These are phyloP conservation scores for Meles meles DNA, from an alignment of 2,113 vertebrate species.

Conservation along the genomic window DNA sequence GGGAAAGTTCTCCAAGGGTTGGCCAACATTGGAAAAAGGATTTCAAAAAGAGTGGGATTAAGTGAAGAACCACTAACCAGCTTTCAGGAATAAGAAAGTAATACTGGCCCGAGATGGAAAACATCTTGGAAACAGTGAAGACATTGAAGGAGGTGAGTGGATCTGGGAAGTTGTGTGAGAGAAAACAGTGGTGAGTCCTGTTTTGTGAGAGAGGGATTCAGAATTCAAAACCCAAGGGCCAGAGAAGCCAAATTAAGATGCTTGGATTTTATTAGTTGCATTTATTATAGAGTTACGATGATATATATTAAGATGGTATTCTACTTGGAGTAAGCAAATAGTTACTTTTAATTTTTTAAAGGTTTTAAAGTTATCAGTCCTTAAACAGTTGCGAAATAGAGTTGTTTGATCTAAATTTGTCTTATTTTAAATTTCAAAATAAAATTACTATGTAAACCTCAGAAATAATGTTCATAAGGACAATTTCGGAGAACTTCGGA, in stretches of 20 bases:
- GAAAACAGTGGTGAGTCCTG: background rate
- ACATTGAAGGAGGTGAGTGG: background rate
- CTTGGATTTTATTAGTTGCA: background rate
- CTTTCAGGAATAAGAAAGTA: background rate
- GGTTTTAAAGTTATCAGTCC: background rate
- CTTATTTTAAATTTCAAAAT: slow-evolving; percentile 12
- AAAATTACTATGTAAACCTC: background rate
- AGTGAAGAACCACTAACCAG: background rate
- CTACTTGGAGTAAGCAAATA: background rate
- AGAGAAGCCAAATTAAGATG: background rate
- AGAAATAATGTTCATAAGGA: background rate
- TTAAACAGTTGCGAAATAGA: background rate
- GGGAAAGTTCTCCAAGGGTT: background rate
- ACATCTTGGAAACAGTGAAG: background rate
- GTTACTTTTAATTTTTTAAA: background rate
- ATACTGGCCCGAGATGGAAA: background rate
- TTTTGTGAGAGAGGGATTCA: background rate
- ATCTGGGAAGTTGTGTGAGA: background rate
- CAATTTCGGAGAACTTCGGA: background rate
- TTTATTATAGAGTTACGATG: background rate
- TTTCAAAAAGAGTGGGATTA: background rate
- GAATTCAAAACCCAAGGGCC: background rate
- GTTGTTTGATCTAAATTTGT: background rate
- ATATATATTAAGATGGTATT: background rate
- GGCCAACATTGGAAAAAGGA: background rate